phyloP scores from a whole-genome alignment of 2,888 invertebrate species.

The Brachylomia viminalis region DNA sequence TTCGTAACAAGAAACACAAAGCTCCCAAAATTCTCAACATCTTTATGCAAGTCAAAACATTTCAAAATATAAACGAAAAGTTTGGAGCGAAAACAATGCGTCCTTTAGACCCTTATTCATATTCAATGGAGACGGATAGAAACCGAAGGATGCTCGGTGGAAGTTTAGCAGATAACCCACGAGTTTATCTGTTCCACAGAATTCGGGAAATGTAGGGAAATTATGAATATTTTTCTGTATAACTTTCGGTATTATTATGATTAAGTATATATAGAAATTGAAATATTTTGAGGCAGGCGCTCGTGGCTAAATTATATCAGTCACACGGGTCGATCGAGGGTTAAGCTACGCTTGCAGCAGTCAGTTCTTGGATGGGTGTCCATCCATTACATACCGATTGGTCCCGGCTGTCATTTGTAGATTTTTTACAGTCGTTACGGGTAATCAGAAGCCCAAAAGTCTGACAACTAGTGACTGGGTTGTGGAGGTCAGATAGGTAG shows the following conservation, averaged over 20 bases:
- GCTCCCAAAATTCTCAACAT: slow-evolving; percentile 48
- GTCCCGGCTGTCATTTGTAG: background rate
- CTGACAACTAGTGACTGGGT: background rate
- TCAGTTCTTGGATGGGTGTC: background rate
- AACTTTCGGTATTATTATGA: slow-evolving; percentile 20
- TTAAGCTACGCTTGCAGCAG: background rate
- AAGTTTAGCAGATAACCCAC: slow-evolving; percentile 59
- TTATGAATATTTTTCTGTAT: slow-evolving; percentile 43
- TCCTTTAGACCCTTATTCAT: slow-evolving; percentile 72
- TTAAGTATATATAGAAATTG: background rate
- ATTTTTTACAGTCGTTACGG: background rate
- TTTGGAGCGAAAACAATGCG: slow-evolving; percentile 64
- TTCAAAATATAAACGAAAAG: slow-evolving; percentile 61
- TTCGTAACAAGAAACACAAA: slow-evolving; percentile 48
- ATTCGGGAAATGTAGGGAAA: slow-evolving; percentile 53
- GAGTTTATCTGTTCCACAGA: slow-evolving; percentile 61
- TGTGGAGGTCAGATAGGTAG: background rate
- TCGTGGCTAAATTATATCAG: background rate
- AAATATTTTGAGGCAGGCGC: background rate
- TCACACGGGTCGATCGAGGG: background rate
- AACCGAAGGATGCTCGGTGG: slow-evolving; percentile 39
- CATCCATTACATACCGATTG: background rate
- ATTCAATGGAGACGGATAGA: slow-evolving; percentile 72
- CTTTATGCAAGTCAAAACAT: slow-evolving; percentile 57
- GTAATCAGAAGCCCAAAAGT: background rate